Percentiles rank a stretch among this genome's conserved stretches.
These are phyloP conservation scores for Rhinella marina DNA, from an alignment of 2,797 vertebrate species.

Conservation along the genomic window DNA sequence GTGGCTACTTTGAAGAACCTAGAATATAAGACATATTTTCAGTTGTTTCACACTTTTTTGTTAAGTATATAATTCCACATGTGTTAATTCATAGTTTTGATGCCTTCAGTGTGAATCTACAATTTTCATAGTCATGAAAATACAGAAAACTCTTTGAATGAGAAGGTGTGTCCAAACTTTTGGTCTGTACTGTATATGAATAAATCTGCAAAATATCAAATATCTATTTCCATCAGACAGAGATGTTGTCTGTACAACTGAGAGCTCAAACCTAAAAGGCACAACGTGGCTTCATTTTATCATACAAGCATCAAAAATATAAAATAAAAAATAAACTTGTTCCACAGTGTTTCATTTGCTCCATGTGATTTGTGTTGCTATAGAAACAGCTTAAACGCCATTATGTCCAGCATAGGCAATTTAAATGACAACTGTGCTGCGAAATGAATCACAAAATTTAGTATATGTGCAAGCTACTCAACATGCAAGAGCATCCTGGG, in stretches of 20 bases:
- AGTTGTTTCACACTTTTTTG: no score
- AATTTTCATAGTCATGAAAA: no score
- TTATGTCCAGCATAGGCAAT: background rate
- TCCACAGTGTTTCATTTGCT: conserved; percentile 2
- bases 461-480: background rate
- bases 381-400: background rate
- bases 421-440: background rate
- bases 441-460: conserved; percentile 24
- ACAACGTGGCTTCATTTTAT: conserved; percentile 28
- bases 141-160: no score
- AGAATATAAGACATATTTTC: no score
- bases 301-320: conserved; percentile 8
- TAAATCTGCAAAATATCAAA: background rate
- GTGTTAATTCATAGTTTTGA: no score
- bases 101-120: no score
- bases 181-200: background rate
- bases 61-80: no score
- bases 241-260: background rate
- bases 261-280: background rate
- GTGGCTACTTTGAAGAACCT: no score
- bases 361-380: conserved; percentile 11
- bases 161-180: no score
- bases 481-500: background rate
- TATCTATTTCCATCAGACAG: background rate
- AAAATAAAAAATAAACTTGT: conserved; percentile 10